These are phyloP conservation scores for Crenichthys baileyi DNA, from an alignment of 2,797 vertebrate species.

Conservation along the genomic window DNA sequence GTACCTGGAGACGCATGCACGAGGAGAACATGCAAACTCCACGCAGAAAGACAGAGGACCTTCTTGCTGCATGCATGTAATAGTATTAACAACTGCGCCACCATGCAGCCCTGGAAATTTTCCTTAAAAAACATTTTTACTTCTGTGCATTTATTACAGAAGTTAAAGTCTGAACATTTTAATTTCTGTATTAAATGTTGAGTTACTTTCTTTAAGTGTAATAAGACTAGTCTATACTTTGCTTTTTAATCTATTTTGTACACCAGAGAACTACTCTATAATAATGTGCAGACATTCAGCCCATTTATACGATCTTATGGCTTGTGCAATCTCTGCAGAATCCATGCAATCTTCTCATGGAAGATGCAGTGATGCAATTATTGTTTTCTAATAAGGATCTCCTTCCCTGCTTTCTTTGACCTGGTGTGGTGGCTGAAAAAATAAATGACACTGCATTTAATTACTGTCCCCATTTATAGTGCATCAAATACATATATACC, in stretches of 20 bases:
- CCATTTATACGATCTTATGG: conserved; percentile 21
- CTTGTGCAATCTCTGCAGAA: conserved; percentile 48
- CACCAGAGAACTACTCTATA: conserved; percentile 32
- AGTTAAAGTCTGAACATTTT: not conserved
- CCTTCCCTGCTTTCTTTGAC: not conserved
- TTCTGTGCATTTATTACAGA: not conserved
- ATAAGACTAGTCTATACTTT: conserved; percentile 48
- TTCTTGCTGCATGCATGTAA: too few relatives aligned
- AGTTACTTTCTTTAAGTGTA: conserved; percentile 43
- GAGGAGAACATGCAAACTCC: too few relatives aligned
- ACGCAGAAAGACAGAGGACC: too few relatives aligned
- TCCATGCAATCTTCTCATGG: conserved; percentile 29
- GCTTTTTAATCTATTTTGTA: conserved; percentile 54
- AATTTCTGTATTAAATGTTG: conserved; percentile 39
- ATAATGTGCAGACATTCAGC: conserved; percentile 26
- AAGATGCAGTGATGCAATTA: conserved; percentile 36
- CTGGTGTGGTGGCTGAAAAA: not conserved
- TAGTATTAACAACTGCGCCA: too few relatives aligned
- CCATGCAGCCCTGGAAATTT: not conserved
- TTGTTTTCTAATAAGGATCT: conserved; percentile 4
- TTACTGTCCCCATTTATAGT: not conserved
- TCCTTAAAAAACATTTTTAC: not conserved
- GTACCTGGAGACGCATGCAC: too few relatives aligned
- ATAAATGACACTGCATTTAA: not conserved
- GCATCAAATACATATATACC: not conserved